Conservation (phyloP, 1,140 invertebrate species). For the Megathymus violae region DNA sequence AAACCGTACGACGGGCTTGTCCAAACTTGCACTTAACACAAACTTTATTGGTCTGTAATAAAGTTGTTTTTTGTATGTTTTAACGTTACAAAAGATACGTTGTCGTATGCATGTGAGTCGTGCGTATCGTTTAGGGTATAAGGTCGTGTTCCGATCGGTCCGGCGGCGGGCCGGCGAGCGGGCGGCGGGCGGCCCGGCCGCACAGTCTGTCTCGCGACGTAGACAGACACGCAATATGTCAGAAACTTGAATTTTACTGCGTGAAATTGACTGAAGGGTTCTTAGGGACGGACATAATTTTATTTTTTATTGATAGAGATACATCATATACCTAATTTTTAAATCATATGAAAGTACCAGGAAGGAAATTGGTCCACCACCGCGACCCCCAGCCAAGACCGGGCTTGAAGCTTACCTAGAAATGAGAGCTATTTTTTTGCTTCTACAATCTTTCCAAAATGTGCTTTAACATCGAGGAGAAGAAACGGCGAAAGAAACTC, state of each 20-base stretch:
- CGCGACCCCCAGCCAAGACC: too few species aligned
- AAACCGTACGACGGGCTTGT: background rate
- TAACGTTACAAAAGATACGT: background rate
- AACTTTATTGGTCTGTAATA: constrained; percentile 15
- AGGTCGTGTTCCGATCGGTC: background rate
- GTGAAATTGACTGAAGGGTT: constrained; percentile 25
- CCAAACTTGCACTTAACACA: constrained; percentile 8
- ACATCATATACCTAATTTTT: too few species aligned
- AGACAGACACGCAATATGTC: constrained; percentile 29
- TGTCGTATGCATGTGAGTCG: constrained; percentile 1
- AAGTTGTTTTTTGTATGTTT: constrained; percentile 18
- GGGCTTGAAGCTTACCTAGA: too few species aligned
- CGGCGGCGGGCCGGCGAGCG: background rate
- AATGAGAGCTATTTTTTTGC: too few species aligned
- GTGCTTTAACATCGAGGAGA: too few species aligned
- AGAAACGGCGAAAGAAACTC: too few species aligned
- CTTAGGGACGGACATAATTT: constrained; percentile 1
- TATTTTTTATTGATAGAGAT: too few species aligned
- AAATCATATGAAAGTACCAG: too few species aligned
- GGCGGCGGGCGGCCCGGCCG: background rate
- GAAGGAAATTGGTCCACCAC: too few species aligned
- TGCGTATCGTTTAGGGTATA: background rate
- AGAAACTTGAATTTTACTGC: constrained; percentile 26
- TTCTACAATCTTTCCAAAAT: too few species aligned
- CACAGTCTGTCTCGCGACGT: background rate